phyloP scores from a whole-genome alignment of 1,140 invertebrate genomes.

The Drosophila hydei region DNA sequence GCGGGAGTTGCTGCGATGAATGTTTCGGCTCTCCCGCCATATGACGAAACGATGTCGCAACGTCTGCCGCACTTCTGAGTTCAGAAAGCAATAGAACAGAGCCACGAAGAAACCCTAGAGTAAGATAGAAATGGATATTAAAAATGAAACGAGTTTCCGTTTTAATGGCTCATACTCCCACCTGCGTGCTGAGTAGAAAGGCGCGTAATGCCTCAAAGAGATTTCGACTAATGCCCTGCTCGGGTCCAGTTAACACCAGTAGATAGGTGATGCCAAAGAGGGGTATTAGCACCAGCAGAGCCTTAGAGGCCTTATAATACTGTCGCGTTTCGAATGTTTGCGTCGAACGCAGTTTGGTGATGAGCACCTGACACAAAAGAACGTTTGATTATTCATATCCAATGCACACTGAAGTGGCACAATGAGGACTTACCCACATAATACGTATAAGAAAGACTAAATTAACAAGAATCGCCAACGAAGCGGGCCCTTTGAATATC shows the following conservation, averaged over 20 bases:
- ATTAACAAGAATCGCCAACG: conserved; percentile 91
- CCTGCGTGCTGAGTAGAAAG: conserved; percentile 94
- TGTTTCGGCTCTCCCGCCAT: conserved; percentile 89
- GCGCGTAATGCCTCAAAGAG: conserved; percentile 89
- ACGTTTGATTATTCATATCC: not conserved
- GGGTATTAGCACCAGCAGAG: conserved; percentile 93
- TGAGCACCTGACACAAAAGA: conserved; percentile 88
- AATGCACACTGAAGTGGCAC: not conserved
- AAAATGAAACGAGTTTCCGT: too few species aligned
- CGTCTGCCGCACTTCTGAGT: conserved; percentile 95
- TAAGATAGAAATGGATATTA: not conserved
- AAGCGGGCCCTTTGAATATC: conserved; percentile 91
- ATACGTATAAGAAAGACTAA: conserved; percentile 94
- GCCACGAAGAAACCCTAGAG: conserved; percentile 91
- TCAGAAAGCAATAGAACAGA: conserved; percentile 95
- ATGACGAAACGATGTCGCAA: conserved; percentile 91
- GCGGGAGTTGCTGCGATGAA: conserved; percentile 85
- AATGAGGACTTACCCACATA: conserved; percentile 91
- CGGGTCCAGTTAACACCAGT: conserved; percentile 90
- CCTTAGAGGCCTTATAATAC: conserved; percentile 94
- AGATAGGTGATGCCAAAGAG: conserved; percentile 95
- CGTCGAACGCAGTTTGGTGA: conserved; percentile 94
- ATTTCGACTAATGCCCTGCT: conserved; percentile 87
- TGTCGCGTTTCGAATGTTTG: conserved; percentile 94
- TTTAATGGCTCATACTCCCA: conserved; percentile 47